Conservation (phyloP, 2,888 invertebrate genomes). For the Drosophila pseudotalamancana region DNA sequence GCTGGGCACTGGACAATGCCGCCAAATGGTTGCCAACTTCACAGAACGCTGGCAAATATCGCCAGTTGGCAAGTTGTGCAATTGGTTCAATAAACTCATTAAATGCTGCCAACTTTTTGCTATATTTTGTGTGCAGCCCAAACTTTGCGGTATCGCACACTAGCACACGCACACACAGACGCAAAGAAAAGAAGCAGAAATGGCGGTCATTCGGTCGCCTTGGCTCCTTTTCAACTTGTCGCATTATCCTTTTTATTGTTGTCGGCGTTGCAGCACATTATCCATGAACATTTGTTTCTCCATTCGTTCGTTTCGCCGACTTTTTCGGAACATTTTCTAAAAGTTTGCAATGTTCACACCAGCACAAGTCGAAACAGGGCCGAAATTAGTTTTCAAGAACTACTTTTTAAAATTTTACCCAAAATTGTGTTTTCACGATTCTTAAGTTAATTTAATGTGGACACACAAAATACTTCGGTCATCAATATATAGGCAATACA, state of each 20-base stretch:
- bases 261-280: constrained; percentile 65
- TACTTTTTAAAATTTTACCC: background rate
- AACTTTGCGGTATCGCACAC: constrained; percentile 45
- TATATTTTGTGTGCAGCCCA: constrained; percentile 12
- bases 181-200: no score
- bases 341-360: constrained; percentile 19
- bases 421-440: background rate
- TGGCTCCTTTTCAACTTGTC: constrained; percentile 72
- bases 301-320: constrained; percentile 11
- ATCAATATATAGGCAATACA: no score
- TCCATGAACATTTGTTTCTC: constrained; percentile 35
- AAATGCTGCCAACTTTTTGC: constrained; percentile 64
- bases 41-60: constrained; percentile 51
- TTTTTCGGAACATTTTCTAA: constrained; percentile 14
- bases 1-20: constrained; percentile 32
- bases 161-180: no score
- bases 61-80: constrained; percentile 65
- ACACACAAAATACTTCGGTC: no score
- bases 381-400: background rate
- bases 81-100: constrained; percentile 80
- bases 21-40: constrained; percentile 39
- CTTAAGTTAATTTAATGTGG: background rate
- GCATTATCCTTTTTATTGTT: constrained; percentile 77
- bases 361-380: background rate
- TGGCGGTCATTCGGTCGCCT: constrained; percentile 68